Percentiles rank a stretch among this genome's conserved stretches.
These are phyloP conservation scores for Gobius niger DNA, from an alignment of 2,113 vertebrate genomes.

Conservation along the genomic window DNA sequence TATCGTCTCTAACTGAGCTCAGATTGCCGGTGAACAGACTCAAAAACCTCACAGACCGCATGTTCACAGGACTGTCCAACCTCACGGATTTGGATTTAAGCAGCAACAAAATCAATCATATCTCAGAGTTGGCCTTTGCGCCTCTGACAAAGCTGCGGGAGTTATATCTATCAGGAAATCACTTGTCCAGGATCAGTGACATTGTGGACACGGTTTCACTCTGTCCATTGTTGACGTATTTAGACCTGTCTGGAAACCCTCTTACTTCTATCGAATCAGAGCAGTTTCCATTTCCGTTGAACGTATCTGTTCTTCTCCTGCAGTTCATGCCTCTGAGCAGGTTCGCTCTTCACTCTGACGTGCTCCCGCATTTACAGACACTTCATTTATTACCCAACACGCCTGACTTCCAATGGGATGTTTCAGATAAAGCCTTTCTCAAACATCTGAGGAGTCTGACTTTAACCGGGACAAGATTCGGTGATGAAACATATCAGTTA, in stretches of 20 bases:
- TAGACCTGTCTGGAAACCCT: neutral
- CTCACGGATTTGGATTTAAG: no score
- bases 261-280: neutral
- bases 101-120: no score
- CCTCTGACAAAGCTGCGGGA: no score
- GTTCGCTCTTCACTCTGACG: conserved; percentile 44
- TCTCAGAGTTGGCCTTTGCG: no score
- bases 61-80: no score
- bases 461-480: neutral
- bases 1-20: no score
- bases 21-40: no score
- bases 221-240: neutral
- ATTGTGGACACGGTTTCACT: neutral
- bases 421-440: conserved; percentile 50
- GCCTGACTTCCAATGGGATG: conserved; percentile 24
- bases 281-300: neutral
- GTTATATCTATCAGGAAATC: no score
- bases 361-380: conserved; percentile 48
- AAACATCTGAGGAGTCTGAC: conserved; percentile 37
- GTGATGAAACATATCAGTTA: neutral
- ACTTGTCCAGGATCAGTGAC: neutral
- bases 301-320: conserved; percentile 2
- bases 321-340: conserved; percentile 15
- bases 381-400: conserved; percentile 38
- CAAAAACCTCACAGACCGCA: no score